Evolutionary conservation across 1,140 invertebrate species (phyloP).

Genomic region (Cepaea nemoralis): DNA sequence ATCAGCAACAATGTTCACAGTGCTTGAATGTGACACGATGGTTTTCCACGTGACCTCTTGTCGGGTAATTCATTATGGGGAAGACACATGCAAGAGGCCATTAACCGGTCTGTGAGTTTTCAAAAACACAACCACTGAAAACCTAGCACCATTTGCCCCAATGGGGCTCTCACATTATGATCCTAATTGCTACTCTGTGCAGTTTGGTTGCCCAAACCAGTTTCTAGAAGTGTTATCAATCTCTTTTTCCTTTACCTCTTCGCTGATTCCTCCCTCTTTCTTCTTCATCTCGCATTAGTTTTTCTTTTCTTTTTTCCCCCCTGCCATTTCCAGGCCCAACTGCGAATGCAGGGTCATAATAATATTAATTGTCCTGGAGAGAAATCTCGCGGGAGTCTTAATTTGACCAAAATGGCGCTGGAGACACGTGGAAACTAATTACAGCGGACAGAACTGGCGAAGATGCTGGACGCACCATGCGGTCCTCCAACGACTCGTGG

Average conservation of each 20-base stretch:
- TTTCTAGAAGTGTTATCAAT: background rate
- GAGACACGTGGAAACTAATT: conserved; percentile 2
- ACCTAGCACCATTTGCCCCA: too few relatives aligned
- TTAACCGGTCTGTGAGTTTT: too few relatives aligned
- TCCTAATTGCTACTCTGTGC: background rate
- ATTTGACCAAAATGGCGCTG: background rate
- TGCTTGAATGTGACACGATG: too few relatives aligned
- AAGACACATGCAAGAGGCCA: too few relatives aligned
- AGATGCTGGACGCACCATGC: background rate
- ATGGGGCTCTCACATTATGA: too few relatives aligned
- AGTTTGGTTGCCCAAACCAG: background rate
- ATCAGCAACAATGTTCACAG: too few relatives aligned
- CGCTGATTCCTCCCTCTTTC: too few relatives aligned
- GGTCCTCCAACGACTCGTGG: background rate
- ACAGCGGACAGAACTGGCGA: background rate
- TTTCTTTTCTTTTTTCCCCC: background rate
- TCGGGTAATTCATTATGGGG: too few relatives aligned
- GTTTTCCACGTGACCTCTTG: too few relatives aligned
- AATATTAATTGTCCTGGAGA: conserved; percentile 10
- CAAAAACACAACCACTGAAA: too few relatives aligned
- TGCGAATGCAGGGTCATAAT: background rate
- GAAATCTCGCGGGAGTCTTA: background rate
- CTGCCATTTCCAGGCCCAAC: background rate
- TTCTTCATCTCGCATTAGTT: too few relatives aligned
- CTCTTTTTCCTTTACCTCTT: background rate